These are phyloP conservation scores for Cricetomys ansorgei DNA, from an alignment of 2,113 vertebrate genomes.

Conservation along the genomic window DNA sequence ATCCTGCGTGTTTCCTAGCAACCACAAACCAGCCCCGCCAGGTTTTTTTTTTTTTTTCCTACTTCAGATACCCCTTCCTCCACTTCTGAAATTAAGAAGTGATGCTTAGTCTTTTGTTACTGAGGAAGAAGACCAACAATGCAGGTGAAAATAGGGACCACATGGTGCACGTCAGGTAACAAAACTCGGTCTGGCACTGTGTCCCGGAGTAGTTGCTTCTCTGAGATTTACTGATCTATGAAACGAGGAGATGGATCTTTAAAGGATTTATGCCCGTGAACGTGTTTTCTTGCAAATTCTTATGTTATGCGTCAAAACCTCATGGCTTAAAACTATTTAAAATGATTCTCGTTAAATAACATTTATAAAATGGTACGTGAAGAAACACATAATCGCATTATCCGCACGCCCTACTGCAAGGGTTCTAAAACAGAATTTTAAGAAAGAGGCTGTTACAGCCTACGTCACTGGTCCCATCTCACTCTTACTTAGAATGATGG, in stretches of 20 bases:
- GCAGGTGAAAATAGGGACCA: not conserved
- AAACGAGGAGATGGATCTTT: conserved; percentile 4
- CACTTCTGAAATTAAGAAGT: conserved; percentile 35
- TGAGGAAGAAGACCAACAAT: not conserved
- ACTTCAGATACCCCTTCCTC: not conserved
- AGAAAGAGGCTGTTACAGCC: not conserved
- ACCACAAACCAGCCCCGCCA: too few relatives aligned
- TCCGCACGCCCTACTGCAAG: not conserved
- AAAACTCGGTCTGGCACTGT: not conserved
- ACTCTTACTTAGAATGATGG: conserved; percentile 4
- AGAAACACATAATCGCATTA: not conserved
- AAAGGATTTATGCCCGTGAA: not conserved
- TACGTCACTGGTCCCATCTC: not conserved
- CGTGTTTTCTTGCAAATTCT: conserved; percentile 22
- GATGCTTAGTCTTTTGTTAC: not conserved
- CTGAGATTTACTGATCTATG: not conserved
- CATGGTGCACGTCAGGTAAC: not conserved
- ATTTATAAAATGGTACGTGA: not conserved
- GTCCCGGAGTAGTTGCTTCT: not conserved
- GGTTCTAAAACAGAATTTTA: not conserved
- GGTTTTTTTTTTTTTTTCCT: conserved; percentile 11
- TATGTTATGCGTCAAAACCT: not conserved
- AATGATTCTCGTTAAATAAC: conserved; percentile 13
- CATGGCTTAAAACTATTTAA: not conserved
- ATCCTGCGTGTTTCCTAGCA: not conserved